A percentile compares a stretch with the other conserved stretches of the same genome.
phyloP scores from a whole-genome alignment of 1,140 invertebrate species.

The Trigoniulus corallinus region DNA sequence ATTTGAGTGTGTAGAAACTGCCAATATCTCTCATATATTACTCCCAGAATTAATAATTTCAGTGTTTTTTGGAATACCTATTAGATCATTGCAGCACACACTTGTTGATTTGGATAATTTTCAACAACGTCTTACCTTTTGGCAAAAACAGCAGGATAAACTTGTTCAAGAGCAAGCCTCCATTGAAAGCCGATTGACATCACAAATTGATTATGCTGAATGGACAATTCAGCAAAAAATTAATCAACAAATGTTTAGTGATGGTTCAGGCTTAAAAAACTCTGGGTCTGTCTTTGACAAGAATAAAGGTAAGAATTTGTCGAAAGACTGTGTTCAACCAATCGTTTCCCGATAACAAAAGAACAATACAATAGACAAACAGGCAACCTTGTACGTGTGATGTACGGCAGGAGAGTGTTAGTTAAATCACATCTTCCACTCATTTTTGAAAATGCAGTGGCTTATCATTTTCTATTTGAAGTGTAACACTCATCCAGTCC shows the following conservation, averaged over 20 bases:
- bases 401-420: too few relatives aligned
- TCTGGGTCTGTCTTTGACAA: too few relatives aligned
- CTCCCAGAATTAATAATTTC: constrained; percentile 7
- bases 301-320: too few relatives aligned
- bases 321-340: too few relatives aligned
- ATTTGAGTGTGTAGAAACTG: constrained; percentile 44
- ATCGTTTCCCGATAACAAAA: too few relatives aligned
- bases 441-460: constrained; percentile 9
- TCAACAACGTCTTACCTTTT: constrained; percentile 43
- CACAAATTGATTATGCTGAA: constrained; percentile 29
- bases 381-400: too few relatives aligned
- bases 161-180: constrained; percentile 42
- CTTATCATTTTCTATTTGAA: constrained; percentile 4
- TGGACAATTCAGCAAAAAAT: constrained; percentile 25
- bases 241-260: constrained; percentile 17
- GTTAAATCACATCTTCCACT: constrained; percentile 6
- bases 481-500: too few relatives aligned
- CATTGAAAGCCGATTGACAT: constrained; percentile 22
- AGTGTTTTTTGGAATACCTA: constrained; percentile 11
- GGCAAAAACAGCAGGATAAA: constrained; percentile 41
- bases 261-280: too few relatives aligned
- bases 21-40: constrained; percentile 4
- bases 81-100: constrained; percentile 44
- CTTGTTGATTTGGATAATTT: constrained; percentile 45
- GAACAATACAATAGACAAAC: too few relatives aligned